A percentile compares a stretch with the other conserved stretches of the same genome.
phyloP scores from a whole-genome alignment of 2,888 invertebrate genomes.

The Idaea aversata region DNA sequence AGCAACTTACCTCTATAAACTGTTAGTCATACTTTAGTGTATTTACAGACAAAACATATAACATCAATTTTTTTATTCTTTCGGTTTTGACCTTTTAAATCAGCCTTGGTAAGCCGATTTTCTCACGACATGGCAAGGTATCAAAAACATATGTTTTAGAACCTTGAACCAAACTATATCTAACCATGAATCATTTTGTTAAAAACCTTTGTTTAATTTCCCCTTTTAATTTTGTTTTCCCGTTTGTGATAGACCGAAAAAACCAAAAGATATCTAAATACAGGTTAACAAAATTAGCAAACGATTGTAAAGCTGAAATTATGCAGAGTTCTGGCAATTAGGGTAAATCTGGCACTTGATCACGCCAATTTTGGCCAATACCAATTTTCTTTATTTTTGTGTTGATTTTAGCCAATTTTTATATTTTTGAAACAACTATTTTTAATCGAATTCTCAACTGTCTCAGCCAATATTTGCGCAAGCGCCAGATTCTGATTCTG shows the following conservation, averaged over 20 bases:
- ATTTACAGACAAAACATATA: neutral
- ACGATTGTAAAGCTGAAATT: neutral
- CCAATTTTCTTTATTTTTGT: too few species aligned
- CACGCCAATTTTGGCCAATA: too few species aligned
- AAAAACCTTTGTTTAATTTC: neutral
- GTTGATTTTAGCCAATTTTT: too few species aligned
- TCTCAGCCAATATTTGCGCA: too few species aligned
- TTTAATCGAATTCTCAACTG: too few species aligned
- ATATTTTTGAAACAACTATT: too few species aligned
- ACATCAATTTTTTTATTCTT: neutral
- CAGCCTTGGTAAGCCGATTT: neutral
- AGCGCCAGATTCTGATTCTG: neutral
- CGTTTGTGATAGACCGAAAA: neutral
- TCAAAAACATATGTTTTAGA: neutral
- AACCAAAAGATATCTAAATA: neutral
- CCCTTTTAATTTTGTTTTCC: neutral
- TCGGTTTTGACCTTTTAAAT: conserved; percentile 2
- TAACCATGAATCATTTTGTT: neutral
- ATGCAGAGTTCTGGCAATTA: neutral
- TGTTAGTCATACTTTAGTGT: neutral
- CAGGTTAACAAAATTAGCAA: neutral
- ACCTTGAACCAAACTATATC: neutral
- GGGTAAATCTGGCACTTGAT: too few species aligned
- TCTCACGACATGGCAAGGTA: neutral
- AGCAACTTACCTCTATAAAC: neutral